These are phyloP conservation scores for Nomada hirtipes DNA, from an alignment of 2,888 invertebrate genomes.

Conservation along the genomic window DNA sequence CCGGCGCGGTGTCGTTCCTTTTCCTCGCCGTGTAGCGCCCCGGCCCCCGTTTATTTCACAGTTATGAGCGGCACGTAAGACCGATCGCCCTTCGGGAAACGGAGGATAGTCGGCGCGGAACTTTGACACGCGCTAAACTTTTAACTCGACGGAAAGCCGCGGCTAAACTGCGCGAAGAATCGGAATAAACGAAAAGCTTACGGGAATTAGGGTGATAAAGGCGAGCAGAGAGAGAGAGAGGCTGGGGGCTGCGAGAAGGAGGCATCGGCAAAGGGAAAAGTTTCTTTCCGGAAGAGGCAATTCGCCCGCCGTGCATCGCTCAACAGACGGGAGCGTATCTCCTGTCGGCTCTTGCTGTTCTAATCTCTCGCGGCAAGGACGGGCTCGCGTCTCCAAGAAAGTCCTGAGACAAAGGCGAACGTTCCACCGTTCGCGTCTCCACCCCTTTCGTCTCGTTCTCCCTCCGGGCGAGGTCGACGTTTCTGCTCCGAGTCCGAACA, in stretches of 20 bases:
- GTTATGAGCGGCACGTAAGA: constrained; percentile 51
- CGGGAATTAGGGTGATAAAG: constrained; percentile 32
- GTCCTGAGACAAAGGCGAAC: constrained; percentile 58
- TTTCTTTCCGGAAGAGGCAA: constrained; percentile 59
- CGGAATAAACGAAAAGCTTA: constrained; percentile 28
- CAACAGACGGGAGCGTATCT: constrained; percentile 50
- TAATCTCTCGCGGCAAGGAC: constrained; percentile 58
- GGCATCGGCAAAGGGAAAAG: constrained; percentile 47
- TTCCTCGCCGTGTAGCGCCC: not conserved
- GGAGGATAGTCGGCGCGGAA: not conserved
- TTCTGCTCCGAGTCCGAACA: constrained; percentile 17
- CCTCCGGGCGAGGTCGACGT: not conserved
- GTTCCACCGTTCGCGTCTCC: constrained; percentile 5
- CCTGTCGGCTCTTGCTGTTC: constrained; percentile 46
- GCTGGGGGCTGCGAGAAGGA: not conserved
- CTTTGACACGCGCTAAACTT: not conserved
- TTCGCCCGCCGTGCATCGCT: constrained; percentile 57
- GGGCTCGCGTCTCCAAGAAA: constrained; percentile 52
- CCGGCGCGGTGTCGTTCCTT: not conserved
- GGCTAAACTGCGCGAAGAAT: constrained; percentile 9
- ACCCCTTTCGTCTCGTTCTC: constrained; percentile 4
- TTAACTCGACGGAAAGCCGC: not conserved
- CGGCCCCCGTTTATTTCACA: constrained; percentile 37
- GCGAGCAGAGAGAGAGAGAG: too few species aligned
- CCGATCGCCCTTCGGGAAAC: constrained; percentile 17